Conservation (phyloP, 2,797 vertebrate genomes). For the Holocentrus rufus region DNA sequence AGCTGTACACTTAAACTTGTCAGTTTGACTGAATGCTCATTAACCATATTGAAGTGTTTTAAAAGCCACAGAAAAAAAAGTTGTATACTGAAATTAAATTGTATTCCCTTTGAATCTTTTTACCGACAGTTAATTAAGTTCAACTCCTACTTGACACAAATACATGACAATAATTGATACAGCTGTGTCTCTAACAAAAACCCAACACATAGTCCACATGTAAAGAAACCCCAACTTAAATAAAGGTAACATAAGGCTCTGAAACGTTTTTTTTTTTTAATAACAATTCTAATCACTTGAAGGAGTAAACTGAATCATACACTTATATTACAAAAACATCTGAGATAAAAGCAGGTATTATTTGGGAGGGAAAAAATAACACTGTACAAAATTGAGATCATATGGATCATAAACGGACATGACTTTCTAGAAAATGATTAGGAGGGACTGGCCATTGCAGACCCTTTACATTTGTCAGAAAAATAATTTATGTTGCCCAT, state of each 20-base stretch:
- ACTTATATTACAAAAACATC: constrained; percentile 51
- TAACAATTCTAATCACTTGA: constrained; percentile 4
- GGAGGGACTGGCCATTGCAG: constrained; percentile 2
- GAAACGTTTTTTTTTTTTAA: constrained; percentile 44
- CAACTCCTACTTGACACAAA: too few relatives aligned
- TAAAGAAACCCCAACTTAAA: not conserved
- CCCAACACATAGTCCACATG: too few relatives aligned
- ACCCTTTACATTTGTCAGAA: constrained; percentile 14
- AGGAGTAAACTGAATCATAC: constrained; percentile 42
- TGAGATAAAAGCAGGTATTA: constrained; percentile 30
- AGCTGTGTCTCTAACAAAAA: too few relatives aligned
- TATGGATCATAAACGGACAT: not conserved
- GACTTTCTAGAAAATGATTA: not conserved
- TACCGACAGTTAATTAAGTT: too few relatives aligned
- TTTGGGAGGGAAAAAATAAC: constrained; percentile 38
- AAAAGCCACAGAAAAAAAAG: not conserved
- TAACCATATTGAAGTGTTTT: not conserved
- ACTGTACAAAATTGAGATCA: constrained; percentile 40
- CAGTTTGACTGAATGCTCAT: not conserved
- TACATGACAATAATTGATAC: too few relatives aligned
- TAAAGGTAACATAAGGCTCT: not conserved
- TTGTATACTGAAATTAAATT: not conserved
- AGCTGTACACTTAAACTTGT: not conserved
- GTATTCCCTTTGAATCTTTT: not conserved
- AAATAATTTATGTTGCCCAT: constrained; percentile 13